These are phyloP conservation scores for Cryptocephalus primarius DNA, from an alignment of 2,888 invertebrate species.

Conservation along the genomic window DNA sequence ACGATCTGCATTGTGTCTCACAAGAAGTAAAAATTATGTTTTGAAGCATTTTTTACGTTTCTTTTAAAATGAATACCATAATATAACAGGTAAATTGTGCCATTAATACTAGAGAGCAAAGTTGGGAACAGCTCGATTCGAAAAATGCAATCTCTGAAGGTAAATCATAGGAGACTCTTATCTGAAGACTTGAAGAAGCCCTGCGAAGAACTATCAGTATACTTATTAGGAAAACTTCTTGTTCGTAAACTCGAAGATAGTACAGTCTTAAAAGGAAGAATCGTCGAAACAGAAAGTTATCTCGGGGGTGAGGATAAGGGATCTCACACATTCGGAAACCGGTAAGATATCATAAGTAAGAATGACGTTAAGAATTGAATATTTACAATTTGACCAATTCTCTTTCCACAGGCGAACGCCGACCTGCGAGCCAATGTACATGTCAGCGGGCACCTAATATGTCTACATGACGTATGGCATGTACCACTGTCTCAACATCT, in stretches of 20 bases:
- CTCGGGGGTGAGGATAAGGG: constrained; percentile 55
- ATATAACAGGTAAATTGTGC: no score
- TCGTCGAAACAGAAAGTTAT: constrained; percentile 67
- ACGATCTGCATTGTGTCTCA: no score
- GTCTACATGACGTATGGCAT: constrained; percentile 66
- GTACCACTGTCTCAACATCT: constrained; percentile 65
- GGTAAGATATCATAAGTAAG: constrained; percentile 18
- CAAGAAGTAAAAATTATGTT: no score
- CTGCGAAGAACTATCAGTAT: constrained; percentile 13
- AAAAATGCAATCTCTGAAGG: neutral
- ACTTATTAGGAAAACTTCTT: constrained; percentile 50
- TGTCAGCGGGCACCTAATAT: constrained; percentile 58
- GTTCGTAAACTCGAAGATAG: constrained; percentile 44
- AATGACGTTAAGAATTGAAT: constrained; percentile 22
- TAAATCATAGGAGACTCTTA: constrained; percentile 11
- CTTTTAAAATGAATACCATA: no score
- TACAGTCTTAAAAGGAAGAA: constrained; percentile 45
- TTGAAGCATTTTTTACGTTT: no score
- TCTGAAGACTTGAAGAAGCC: constrained; percentile 14
- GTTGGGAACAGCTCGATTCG: no score
- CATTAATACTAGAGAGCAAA: no score
- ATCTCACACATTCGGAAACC: constrained; percentile 47
- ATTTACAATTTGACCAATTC: neutral
- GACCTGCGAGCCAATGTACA: constrained; percentile 59
- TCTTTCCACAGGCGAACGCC: constrained; percentile 41